A percentile compares a stretch with the other conserved stretches of the same genome.
phyloP scores from a whole-genome alignment of 2,888 invertebrate genomes.

The Drosophila atripex region DNA sequence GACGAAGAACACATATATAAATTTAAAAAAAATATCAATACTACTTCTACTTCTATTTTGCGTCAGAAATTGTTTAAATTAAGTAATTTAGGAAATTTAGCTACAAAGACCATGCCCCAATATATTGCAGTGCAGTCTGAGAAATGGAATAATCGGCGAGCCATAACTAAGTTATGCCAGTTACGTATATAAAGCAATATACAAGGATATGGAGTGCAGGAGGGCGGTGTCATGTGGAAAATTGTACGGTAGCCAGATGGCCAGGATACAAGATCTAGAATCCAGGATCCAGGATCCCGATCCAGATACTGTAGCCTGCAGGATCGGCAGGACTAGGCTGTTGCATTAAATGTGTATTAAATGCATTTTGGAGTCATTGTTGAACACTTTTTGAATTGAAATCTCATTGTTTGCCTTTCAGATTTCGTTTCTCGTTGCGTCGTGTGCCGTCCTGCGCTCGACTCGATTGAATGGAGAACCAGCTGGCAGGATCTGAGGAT shows the following conservation, averaged over 20 bases:
- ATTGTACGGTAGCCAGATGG: slow-evolving; percentile 48
- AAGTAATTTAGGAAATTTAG: no score
- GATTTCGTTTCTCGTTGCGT: slow-evolving; percentile 5
- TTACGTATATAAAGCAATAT: slow-evolving; percentile 1
- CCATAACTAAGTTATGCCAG: slow-evolving; percentile 65
- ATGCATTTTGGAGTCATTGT: slow-evolving; percentile 53
- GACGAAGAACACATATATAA: no score
- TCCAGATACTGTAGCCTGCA: neutral
- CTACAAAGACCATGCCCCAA: neutral
- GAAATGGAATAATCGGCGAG: slow-evolving; percentile 33
- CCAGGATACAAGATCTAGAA: slow-evolving; percentile 25
- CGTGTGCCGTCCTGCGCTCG: slow-evolving; percentile 3
- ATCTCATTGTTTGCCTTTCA: neutral
- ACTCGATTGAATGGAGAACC: slow-evolving; percentile 25
- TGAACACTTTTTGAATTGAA: slow-evolving; percentile 1
- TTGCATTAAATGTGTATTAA: slow-evolving; percentile 62
- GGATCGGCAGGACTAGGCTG: slow-evolving; percentile 50
- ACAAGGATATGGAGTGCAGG: neutral
- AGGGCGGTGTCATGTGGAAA: slow-evolving; percentile 52
- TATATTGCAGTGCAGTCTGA: slow-evolving; percentile 6
- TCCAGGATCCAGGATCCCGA: slow-evolving; percentile 21
- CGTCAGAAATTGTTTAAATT: no score
- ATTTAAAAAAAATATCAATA: no score
- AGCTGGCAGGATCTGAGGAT: slow-evolving; percentile 29
- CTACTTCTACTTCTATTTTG: no score